phyloP scores from a whole-genome alignment of 2,113 vertebrate species.

The Tinamus guttatus region DNA sequence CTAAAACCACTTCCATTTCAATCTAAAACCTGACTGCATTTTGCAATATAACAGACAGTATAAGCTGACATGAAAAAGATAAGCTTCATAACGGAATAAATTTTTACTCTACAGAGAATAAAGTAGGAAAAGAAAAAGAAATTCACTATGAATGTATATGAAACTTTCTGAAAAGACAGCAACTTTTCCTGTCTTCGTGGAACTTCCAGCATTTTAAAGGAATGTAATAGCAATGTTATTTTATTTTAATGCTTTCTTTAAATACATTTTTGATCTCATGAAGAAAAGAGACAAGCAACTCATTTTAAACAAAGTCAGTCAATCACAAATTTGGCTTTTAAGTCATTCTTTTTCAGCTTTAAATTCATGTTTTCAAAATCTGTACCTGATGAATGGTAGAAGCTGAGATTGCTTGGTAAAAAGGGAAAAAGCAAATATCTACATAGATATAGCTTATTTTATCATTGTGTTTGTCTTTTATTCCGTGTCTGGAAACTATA shows the following conservation, averaged over 20 bases:
- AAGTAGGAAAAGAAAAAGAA: neutral
- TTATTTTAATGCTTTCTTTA: conserved; percentile 46
- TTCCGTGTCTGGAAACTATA: neutral
- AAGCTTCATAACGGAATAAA: conserved; percentile 56
- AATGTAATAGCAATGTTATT: conserved; percentile 17
- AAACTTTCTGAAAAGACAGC: conserved; percentile 24
- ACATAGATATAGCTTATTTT: neutral
- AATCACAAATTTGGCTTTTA: neutral
- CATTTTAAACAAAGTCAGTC: conserved; percentile 19
- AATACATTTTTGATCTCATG: conserved; percentile 20
- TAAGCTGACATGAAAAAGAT: conserved; percentile 46
- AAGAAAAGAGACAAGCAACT: neutral
- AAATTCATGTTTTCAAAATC: conserved; percentile 23
- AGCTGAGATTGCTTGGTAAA: neutral
- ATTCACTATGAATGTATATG: neutral
- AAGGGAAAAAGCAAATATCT: conserved; percentile 19
- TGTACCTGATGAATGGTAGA: conserved; percentile 39
- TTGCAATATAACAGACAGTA: conserved; percentile 35
- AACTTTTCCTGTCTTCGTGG: conserved; percentile 16
- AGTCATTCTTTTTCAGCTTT: conserved; percentile 2
- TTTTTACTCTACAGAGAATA: neutral
- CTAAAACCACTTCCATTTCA: conserved; percentile 67
- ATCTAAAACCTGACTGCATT: conserved; percentile 54
- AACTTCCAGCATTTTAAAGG: conserved; percentile 43
- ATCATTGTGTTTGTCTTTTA: neutral